phyloP scores from a whole-genome alignment of 2,888 invertebrate species.

The Ecdyonurus torrentis region DNA sequence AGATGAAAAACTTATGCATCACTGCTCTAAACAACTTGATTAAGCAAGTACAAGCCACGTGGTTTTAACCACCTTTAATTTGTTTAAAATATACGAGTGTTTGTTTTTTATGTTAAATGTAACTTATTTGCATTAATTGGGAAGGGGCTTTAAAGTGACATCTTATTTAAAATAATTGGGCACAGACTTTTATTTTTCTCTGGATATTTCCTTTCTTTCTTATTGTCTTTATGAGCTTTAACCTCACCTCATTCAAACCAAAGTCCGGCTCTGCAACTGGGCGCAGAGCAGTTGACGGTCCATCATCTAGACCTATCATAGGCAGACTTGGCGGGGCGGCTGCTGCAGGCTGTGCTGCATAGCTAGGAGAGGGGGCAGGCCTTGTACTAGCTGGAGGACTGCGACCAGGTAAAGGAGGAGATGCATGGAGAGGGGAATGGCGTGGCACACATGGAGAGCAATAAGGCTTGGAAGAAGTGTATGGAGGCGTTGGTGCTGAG shows the following conservation, averaged over 20 bases:
- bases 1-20: too few relatives aligned
- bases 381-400: conserved; percentile 19
- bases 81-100: too few relatives aligned
- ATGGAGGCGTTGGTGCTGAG: conserved; percentile 8
- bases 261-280: conserved; percentile 13
- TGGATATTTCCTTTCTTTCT: too few relatives aligned
- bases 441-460: conserved; percentile 26
- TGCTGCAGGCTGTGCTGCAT: conserved; percentile 28
- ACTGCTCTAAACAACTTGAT: too few relatives aligned
- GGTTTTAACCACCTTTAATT: too few relatives aligned
- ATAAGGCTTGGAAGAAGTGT: conserved; percentile 5
- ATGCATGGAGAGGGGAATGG: conserved; percentile 40
- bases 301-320: conserved; percentile 54
- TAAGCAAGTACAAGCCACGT: too few relatives aligned
- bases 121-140: too few relatives aligned
- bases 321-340: conserved; percentile 32
- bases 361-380: conserved; percentile 41
- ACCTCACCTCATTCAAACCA: conserved; percentile 9
- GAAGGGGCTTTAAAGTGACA: too few relatives aligned
- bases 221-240: too few relatives aligned
- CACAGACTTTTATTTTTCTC: too few relatives aligned
- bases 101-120: too few relatives aligned
- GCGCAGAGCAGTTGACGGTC: conserved; percentile 14
- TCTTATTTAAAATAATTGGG: too few relatives aligned
- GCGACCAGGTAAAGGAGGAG: conserved; percentile 22